Percentiles rank a stretch among this genome's conserved stretches.
phyloP scores from a whole-genome alignment of 2,888 invertebrate species.

The Rhagonycha lutea region DNA sequence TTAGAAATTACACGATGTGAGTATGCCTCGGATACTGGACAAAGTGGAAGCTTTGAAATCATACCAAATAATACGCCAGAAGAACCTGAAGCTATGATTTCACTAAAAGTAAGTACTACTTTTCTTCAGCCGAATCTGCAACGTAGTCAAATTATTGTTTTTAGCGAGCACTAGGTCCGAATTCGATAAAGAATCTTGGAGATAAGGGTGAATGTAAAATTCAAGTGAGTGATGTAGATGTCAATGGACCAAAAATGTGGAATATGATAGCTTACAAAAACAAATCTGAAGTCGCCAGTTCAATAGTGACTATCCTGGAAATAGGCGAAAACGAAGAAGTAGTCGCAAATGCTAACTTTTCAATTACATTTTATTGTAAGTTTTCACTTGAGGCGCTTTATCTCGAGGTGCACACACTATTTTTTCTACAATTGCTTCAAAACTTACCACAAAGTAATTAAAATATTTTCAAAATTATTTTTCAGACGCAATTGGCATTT shows the following conservation, averaged over 20 bases:
- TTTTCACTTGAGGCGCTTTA: too few species aligned
- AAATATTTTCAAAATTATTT: not conserved
- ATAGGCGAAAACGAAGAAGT: too few species aligned
- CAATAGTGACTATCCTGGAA: too few species aligned
- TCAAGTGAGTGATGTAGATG: not conserved
- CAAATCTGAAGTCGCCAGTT: not conserved
- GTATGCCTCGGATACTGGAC: not conserved
- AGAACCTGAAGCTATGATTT: not conserved
- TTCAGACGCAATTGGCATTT: not conserved
- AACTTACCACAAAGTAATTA: too few species aligned
- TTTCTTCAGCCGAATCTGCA: too few species aligned
- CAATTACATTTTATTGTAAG: not conserved
- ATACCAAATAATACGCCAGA: not conserved
- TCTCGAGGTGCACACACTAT: too few species aligned
- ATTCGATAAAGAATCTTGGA: not conserved
- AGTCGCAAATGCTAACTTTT: not conserved
- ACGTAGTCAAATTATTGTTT: not conserved
- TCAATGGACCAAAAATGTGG: not conserved
- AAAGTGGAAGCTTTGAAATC: not conserved
- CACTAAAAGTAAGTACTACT: too few species aligned
- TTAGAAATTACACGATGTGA: not conserved
- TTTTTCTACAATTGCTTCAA: too few species aligned
- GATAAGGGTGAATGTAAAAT: not conserved
- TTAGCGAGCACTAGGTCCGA: not conserved
- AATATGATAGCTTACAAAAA: not conserved